phyloP scores from a whole-genome alignment of 2,888 invertebrate genomes.

The Bibio marci region DNA sequence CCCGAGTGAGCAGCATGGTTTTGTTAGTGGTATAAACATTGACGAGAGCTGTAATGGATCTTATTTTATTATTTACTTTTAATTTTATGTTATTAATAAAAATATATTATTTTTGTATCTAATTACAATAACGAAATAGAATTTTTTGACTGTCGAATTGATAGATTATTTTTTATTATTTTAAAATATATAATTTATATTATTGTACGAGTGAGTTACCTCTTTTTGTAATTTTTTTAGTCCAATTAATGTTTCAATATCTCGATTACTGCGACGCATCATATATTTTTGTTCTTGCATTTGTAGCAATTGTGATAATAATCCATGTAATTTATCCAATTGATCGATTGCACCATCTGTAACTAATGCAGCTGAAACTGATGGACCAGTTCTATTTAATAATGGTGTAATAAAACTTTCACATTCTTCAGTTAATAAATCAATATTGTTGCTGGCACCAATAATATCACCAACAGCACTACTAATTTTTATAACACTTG shows the following conservation, averaged over 20 bases:
- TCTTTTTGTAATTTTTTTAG: slow-evolving; percentile 41
- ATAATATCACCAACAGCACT: neutral
- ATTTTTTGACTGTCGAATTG: too few species aligned
- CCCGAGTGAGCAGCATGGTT: too few species aligned
- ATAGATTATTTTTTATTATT: too few species aligned
- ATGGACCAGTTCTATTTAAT: slow-evolving; percentile 35
- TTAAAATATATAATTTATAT: too few species aligned
- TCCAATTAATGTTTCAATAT: slow-evolving; percentile 52
- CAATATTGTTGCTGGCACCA: slow-evolving; percentile 14
- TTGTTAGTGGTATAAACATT: too few species aligned
- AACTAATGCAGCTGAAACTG: slow-evolving; percentile 37
- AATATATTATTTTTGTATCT: too few species aligned
- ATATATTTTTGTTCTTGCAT: slow-evolving; percentile 54
- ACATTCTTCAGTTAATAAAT: slow-evolving; percentile 21
- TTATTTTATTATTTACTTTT: too few species aligned
- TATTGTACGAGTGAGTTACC: slow-evolving; percentile 9
- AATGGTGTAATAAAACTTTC: slow-evolving; percentile 25
- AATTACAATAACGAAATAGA: too few species aligned
- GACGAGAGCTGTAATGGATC: too few species aligned
- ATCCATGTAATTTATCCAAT: slow-evolving; percentile 55
- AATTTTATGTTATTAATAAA: too few species aligned
- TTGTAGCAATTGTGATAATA: slow-evolving; percentile 59
- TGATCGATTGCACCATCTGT: slow-evolving; percentile 57
- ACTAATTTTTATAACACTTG: neutral
- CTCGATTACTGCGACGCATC: slow-evolving; percentile 47